These are phyloP conservation scores for Actinia equina DNA, from an alignment of 64 coral and sea anemone species.

Conservation along the genomic window DNA sequence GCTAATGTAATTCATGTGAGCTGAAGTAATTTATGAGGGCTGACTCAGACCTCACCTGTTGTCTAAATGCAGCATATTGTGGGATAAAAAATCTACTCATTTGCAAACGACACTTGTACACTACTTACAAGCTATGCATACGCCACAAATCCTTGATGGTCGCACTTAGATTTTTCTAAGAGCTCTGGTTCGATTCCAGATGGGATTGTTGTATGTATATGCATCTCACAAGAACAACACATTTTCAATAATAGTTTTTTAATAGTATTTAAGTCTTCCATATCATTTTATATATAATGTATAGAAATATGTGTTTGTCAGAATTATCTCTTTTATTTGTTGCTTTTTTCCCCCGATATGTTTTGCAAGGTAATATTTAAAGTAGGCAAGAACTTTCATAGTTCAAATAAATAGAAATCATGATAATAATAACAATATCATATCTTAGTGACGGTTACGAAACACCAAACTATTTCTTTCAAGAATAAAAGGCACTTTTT, in stretches of 20 bases:
- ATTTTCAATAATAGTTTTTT: not conserved
- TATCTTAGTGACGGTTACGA: too few species aligned
- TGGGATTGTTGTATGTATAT: not conserved
- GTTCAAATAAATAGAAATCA: not conserved
- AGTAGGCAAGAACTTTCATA: not conserved
- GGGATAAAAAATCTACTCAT: not conserved
- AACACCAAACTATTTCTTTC: too few species aligned
- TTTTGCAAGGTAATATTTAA: not conserved
- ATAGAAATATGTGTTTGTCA: too few species aligned
- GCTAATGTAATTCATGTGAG: not conserved
- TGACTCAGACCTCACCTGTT: not conserved
- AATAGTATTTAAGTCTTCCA: not conserved
- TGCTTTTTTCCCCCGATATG: not conserved
- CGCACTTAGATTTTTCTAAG: slow-evolving; percentile 3
- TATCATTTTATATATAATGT: too few species aligned
- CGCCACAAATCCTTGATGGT: not conserved
- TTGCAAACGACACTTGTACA: not conserved
- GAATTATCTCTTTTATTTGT: not conserved
- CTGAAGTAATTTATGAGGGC: not conserved
- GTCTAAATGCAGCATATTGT: not conserved
- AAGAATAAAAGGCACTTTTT: too few species aligned
- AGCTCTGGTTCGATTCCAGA: not conserved
- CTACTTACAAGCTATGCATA: not conserved
- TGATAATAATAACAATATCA: not conserved
- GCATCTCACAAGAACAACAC: not conserved